These are phyloP conservation scores for Laspeyria flexula DNA, from an alignment of 2,888 invertebrate species.

Conservation along the genomic window DNA sequence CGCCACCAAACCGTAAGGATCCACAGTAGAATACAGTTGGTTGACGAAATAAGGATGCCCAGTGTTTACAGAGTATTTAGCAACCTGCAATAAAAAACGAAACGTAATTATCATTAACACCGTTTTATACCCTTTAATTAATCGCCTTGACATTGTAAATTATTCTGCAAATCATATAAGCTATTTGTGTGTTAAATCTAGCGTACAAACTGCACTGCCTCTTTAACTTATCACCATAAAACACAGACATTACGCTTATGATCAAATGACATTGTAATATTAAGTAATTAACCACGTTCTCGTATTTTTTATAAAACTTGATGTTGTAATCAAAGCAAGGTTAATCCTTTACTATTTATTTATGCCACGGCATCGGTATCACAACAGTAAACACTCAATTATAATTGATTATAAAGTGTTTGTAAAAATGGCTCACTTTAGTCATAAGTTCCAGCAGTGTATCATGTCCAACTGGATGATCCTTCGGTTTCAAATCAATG, in stretches of 20 bases:
- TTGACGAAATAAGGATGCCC: conserved; percentile 96
- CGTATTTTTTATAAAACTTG: background rate
- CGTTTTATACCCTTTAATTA: background rate
- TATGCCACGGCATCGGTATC: background rate
- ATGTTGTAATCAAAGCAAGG: conserved; percentile 2
- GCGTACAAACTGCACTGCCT: conserved; percentile 3
- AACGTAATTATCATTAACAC: background rate
- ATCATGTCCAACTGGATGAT: conserved; percentile 88
- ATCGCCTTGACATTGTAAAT: conserved; percentile 7
- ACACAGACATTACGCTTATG: background rate
- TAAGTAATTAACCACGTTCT: background rate
- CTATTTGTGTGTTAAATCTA: background rate
- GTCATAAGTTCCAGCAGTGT: conserved; percentile 88
- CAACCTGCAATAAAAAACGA: conserved; percentile 57
- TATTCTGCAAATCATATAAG: background rate
- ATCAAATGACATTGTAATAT: background rate
- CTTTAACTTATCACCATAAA: conserved; percentile 4
- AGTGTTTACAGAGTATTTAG: conserved; percentile 94
- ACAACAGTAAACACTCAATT: too few relatives aligned
- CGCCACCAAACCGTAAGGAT: conserved; percentile 93
- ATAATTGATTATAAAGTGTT: too few relatives aligned
- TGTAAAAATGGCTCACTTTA: conserved; percentile 91
- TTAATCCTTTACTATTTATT: background rate
- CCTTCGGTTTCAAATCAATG: conserved; percentile 88
- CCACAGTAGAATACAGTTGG: conserved; percentile 93